Conservation (phyloP, 2,888 invertebrate genomes). For the Julus scandinavius region DNA sequence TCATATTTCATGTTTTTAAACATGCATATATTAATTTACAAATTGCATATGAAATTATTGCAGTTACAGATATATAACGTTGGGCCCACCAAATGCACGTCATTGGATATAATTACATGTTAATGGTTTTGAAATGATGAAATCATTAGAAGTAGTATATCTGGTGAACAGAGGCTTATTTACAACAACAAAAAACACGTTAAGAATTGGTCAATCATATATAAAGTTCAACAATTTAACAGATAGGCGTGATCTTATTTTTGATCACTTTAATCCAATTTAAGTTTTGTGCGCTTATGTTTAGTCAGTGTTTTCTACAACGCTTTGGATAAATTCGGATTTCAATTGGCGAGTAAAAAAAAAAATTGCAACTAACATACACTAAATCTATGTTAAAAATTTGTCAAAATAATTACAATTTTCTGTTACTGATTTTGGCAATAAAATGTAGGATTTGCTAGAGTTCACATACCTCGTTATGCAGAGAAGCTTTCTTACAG, state of each 20-base stretch:
- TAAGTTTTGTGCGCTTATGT: background rate
- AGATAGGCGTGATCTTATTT: background rate
- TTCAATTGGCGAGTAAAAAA: background rate
- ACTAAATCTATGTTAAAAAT: background rate
- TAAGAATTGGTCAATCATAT: background rate
- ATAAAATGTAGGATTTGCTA: background rate
- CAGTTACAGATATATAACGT: too few species aligned
- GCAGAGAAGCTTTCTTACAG: background rate
- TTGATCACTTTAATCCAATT: background rate
- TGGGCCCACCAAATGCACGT: too few species aligned
- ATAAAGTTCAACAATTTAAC: background rate
- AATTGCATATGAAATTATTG: too few species aligned
- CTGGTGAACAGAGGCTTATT: too few species aligned
- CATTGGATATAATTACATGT: too few species aligned
- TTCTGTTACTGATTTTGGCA: background rate
- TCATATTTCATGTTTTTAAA: too few species aligned
- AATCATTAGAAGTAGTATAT: too few species aligned
- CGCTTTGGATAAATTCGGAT: background rate
- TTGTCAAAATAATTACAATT: background rate
- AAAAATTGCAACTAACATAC: background rate
- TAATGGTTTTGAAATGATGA: too few species aligned
- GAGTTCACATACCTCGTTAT: conserved; percentile 16
- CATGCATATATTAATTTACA: too few species aligned
- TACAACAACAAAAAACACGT: too few species aligned
- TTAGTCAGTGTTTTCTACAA: background rate